Conservation (phyloP, 2,113 vertebrate genomes). For the Limnothrissa miodon region DNA sequence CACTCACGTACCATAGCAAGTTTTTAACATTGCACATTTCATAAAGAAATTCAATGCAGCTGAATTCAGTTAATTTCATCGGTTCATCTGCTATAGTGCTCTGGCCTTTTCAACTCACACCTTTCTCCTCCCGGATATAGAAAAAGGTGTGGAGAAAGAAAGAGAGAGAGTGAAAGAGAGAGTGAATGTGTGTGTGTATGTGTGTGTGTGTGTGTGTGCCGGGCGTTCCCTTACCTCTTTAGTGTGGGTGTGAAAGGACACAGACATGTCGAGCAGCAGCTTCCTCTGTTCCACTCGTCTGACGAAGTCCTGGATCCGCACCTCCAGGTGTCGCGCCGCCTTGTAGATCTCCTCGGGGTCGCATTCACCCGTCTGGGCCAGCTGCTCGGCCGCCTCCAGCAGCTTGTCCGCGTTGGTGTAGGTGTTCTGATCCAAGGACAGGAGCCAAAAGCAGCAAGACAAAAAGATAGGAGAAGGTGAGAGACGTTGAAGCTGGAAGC, state of each 20-base stretch:
- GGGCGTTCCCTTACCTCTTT: slow-evolving; percentile 95
- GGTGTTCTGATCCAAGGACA: slow-evolving; percentile 82
- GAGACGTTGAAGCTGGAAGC: not conserved
- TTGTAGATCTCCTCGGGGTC: slow-evolving; percentile 99
- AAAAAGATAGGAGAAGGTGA: not conserved
- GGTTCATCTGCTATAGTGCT: not conserved
- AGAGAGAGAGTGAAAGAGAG: no score
- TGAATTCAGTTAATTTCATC: not conserved
- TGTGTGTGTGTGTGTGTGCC: not conserved
- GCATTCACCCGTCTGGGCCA: slow-evolving; percentile 97
- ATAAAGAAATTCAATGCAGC: not conserved
- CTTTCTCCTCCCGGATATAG: not conserved
- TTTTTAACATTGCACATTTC: slow-evolving; percentile 20
- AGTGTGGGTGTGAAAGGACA: slow-evolving; percentile 98
- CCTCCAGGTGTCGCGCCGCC: slow-evolving; percentile 96
- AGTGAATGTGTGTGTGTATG: not conserved
- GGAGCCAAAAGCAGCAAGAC: slow-evolving; percentile 46
- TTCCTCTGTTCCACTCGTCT: slow-evolving; percentile 95
- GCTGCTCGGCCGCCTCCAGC: slow-evolving; percentile 93
- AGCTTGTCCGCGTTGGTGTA: slow-evolving; percentile 99
- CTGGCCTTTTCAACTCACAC: not conserved
- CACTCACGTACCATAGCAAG: not conserved
- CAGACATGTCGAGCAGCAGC: slow-evolving; percentile 96
- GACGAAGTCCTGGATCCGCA: slow-evolving; percentile 97
- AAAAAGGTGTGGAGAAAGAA: not conserved